phyloP scores from a whole-genome alignment of 2,113 vertebrate species.

The Oostethus manadensis region DNA sequence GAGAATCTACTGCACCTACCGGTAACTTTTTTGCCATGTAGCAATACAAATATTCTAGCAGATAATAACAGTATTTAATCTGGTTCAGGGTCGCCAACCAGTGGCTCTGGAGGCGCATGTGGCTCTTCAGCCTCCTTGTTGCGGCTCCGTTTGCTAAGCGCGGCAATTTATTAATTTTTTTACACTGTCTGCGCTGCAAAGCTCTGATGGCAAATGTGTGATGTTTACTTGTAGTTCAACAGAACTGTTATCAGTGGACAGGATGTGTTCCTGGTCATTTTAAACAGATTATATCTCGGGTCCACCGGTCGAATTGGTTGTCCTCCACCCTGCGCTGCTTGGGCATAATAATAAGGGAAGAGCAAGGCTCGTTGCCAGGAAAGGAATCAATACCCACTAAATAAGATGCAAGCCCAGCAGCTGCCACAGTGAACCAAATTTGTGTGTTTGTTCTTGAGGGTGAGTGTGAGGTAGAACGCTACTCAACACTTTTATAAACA shows the following conservation, averaged over 20 bases:
- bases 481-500: conserved; percentile 28
- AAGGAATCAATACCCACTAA: conserved; percentile 57
- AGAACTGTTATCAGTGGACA: background rate
- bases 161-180: no score
- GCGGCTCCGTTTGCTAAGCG: no score
- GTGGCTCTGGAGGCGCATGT: no score
- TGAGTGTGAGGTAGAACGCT: conserved; percentile 22
- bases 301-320: conserved; percentile 24
- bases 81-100: no score
- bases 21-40: no score
- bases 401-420: conserved; percentile 55
- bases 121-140: no score
- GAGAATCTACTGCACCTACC: no score
- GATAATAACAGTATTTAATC: no score
- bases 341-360: conserved; percentile 47
- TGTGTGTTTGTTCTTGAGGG: conserved; percentile 13
- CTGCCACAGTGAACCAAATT: conserved; percentile 41
- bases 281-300: conserved; percentile 23
- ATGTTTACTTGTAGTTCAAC: no score
- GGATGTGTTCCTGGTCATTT: conserved; percentile 34
- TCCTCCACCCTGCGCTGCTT: conserved; percentile 35
- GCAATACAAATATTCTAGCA: no score
- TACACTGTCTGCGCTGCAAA: no score
- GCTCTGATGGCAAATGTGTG: no score
- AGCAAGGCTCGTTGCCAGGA: conserved; percentile 42